Conservation (phyloP, 2,797 vertebrate genomes). For the Lagorchestes hirsutus region DNA sequence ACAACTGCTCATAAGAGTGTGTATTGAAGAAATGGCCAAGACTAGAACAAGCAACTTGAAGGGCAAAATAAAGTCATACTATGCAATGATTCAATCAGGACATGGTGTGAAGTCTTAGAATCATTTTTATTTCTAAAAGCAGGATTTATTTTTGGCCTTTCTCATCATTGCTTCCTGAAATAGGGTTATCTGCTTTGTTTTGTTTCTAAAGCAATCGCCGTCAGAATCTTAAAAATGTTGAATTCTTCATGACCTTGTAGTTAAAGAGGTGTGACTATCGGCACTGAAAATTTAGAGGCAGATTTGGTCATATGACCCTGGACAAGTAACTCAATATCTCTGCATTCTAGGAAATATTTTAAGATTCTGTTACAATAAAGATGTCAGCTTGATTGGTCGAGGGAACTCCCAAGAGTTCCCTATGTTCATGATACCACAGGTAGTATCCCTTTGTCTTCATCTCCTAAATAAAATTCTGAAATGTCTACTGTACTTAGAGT, state of each 20-base stretch:
- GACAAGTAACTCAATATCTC: neutral
- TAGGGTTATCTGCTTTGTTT: neutral
- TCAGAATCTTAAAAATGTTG: neutral
- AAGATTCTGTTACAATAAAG: neutral
- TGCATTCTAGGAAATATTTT: neutral
- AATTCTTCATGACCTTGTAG: neutral
- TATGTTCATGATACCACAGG: neutral
- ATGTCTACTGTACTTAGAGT: neutral
- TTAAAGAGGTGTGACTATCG: neutral
- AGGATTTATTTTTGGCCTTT: too few relatives aligned
- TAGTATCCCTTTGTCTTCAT: neutral
- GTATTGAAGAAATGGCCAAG: neutral
- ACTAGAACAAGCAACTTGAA: neutral
- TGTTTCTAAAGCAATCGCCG: neutral
- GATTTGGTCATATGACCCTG: neutral
- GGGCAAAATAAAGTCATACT: neutral
- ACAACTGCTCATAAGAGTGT: neutral
- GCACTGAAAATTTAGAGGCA: neutral
- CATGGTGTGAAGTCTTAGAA: neutral
- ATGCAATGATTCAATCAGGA: neutral
- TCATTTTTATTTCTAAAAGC: neutral
- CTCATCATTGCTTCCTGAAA: neutral
- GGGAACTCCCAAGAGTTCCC: neutral
- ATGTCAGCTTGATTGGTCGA: neutral
- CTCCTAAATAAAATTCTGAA: neutral